Percentiles rank a stretch among this genome's conserved stretches.
These are phyloP conservation scores for Philereme vetulata DNA, from an alignment of 2,888 invertebrate species.

Conservation along the genomic window DNA sequence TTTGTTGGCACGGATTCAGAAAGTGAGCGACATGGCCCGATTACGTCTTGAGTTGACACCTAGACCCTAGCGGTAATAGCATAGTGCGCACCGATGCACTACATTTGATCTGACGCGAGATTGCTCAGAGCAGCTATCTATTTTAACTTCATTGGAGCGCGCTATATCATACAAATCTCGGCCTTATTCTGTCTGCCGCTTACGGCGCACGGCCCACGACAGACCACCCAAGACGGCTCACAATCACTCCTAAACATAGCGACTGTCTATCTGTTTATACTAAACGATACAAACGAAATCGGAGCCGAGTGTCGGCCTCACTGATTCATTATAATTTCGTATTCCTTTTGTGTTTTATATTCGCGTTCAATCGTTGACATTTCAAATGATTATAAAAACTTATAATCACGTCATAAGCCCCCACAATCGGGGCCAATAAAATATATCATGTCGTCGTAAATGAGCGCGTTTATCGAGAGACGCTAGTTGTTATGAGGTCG, in stretches of 20 bases:
- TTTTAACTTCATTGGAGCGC: slow-evolving; percentile 76
- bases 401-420: slow-evolving; percentile 59
- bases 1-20: slow-evolving; percentile 43
- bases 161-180: slow-evolving; percentile 77
- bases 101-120: slow-evolving; percentile 75
- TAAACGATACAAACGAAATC: slow-evolving; percentile 65
- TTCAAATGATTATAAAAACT: slow-evolving; percentile 54
- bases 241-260: slow-evolving; percentile 74
- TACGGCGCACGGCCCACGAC: slow-evolving; percentile 63
- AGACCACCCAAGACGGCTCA: slow-evolving; percentile 75
- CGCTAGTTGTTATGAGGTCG: slow-evolving; percentile 55
- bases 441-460: slow-evolving; percentile 63
- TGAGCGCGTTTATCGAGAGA: slow-evolving; percentile 58
- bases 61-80: slow-evolving; percentile 55
- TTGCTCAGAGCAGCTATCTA: slow-evolving; percentile 68
- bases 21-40: slow-evolving; percentile 13
- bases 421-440: slow-evolving; percentile 54
- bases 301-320: slow-evolving; percentile 41
- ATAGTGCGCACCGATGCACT: slow-evolving; percentile 64
- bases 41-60: slow-evolving; percentile 64
- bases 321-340: slow-evolving; percentile 36
- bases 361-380: slow-evolving; percentile 48
- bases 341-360: slow-evolving; percentile 43
- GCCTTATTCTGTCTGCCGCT: slow-evolving; percentile 68
- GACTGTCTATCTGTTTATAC: slow-evolving; percentile 69